Conservation (phyloP, 2,797 vertebrate genomes). For the Hydrophis major region DNA sequence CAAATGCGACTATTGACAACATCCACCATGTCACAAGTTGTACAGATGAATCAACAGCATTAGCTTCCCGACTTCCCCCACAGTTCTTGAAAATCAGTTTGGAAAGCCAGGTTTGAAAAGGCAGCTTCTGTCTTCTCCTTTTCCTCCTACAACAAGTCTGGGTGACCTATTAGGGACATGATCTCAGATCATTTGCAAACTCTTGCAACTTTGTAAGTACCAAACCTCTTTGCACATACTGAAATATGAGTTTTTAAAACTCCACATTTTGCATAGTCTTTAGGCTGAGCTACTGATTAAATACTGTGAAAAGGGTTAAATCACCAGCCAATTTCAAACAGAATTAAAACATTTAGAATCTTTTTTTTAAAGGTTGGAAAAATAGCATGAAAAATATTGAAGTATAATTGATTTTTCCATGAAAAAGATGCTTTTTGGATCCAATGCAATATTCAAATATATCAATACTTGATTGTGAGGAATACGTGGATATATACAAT, state of each 20-base stretch:
- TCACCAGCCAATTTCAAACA: neutral
- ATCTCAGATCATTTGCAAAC: slow-evolving; percentile 48
- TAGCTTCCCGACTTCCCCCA: slow-evolving; percentile 8
- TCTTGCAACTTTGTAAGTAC: slow-evolving; percentile 46
- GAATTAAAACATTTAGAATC: neutral
- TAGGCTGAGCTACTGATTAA: neutral
- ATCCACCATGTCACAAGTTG: neutral
- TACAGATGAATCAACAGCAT: slow-evolving; percentile 10
- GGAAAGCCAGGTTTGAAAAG: slow-evolving; percentile 27
- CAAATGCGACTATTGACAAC: neutral
- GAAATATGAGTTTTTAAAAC: slow-evolving; percentile 9
- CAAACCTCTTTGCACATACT: slow-evolving; percentile 41
- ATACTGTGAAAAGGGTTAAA: neutral
- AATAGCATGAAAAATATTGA: neutral
- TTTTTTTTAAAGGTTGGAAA: neutral
- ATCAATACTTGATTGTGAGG: neutral
- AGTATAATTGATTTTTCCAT: neutral
- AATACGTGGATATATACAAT: neutral
- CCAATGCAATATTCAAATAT: neutral
- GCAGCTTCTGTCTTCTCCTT: slow-evolving; percentile 20
- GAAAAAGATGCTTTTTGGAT: neutral
- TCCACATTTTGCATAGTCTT: neutral
- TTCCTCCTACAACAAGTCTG: slow-evolving; percentile 49
- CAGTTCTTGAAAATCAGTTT: slow-evolving; percentile 19
- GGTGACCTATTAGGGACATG: slow-evolving; percentile 44